phyloP scores from a whole-genome alignment of 2,113 vertebrate genomes.

The Callipepla squamata region DNA sequence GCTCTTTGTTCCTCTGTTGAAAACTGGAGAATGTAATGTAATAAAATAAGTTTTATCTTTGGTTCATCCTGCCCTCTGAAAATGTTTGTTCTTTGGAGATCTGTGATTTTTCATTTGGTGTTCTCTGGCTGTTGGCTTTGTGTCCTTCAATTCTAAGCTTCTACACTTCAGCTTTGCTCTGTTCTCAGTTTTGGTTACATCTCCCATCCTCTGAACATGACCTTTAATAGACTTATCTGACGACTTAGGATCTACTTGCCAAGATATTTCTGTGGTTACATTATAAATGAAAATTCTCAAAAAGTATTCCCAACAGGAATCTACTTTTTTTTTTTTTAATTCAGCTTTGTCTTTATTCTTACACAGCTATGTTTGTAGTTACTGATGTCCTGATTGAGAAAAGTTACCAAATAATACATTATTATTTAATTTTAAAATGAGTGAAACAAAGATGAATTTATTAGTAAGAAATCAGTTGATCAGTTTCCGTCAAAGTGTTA shows the following conservation, averaged over 20 bases:
- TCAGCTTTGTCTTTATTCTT: background rate
- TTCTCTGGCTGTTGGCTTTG: background rate
- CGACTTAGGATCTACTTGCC: background rate
- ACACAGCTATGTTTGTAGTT: background rate
- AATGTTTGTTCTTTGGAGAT: background rate
- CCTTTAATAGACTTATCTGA: background rate
- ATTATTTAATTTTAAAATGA: background rate
- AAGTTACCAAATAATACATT: background rate
- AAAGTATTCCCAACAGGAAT: background rate
- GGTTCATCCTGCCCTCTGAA: background rate
- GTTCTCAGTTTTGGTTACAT: background rate
- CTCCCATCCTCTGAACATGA: background rate
- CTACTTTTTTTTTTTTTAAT: background rate
- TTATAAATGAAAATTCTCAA: background rate
- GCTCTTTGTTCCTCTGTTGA: background rate
- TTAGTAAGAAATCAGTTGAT: background rate
- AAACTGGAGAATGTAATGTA: background rate
- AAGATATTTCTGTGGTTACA: background rate
- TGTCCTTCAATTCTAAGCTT: background rate
- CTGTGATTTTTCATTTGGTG: background rate
- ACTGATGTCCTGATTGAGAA: background rate
- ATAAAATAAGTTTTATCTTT: background rate
- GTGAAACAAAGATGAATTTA: background rate
- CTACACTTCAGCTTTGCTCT: background rate
- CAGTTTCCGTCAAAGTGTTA: background rate